A percentile compares a stretch with the other conserved stretches of the same genome.
phyloP scores from a whole-genome alignment of 2,797 vertebrate species.

The Hyperoplus lanceolatus region DNA sequence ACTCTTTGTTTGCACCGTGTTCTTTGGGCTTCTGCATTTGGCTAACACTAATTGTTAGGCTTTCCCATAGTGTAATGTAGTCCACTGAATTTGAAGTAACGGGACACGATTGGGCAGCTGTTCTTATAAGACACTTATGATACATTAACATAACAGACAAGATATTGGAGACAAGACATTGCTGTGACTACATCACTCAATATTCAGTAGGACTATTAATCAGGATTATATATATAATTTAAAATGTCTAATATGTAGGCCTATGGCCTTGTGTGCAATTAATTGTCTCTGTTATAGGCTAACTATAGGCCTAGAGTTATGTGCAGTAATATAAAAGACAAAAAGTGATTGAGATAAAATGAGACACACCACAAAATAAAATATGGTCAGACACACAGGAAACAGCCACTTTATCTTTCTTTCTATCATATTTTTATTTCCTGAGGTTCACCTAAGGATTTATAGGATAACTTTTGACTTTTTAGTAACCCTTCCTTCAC shows the following conservation, averaged over 20 bases:
- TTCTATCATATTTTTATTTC: constrained; percentile 6
- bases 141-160: constrained; percentile 23
- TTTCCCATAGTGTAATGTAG: constrained; percentile 57
- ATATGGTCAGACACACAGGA: constrained; percentile 34
- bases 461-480: background rate
- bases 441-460: background rate
- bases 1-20: constrained; percentile 66
- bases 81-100: constrained; percentile 42
- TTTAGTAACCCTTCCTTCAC: background rate
- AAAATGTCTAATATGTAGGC: too few species aligned
- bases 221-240: background rate
- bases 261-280: background rate
- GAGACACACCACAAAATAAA: background rate
- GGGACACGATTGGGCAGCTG: constrained; percentile 3
- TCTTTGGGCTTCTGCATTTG: constrained; percentile 53
- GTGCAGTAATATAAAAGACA: background rate
- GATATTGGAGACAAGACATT: background rate
- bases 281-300: background rate
- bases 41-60: constrained; percentile 69
- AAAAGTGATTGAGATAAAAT: background rate
- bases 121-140: constrained; percentile 18
- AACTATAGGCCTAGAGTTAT: background rate
- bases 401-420: constrained; percentile 14
- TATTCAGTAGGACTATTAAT: background rate
- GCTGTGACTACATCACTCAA: background rate